Conservation (phyloP, 2,888 invertebrate species). For the Marronus borbonicus region DNA sequence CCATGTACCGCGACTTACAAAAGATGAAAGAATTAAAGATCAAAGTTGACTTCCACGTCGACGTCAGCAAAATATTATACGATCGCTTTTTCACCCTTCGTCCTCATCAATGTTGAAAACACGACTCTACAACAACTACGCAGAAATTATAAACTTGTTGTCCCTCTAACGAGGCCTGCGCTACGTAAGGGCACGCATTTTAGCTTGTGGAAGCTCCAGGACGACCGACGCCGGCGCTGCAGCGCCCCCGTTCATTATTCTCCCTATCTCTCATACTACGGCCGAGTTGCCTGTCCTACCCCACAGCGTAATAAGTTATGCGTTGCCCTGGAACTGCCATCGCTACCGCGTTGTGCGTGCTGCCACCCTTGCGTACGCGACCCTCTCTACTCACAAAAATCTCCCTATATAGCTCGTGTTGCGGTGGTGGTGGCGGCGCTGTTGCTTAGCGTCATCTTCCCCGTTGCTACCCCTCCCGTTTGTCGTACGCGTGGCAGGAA, state of each 20-base stretch:
- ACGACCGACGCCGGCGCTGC: slow-evolving; percentile 11
- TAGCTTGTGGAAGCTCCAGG: slow-evolving; percentile 32
- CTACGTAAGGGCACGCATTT: slow-evolving; percentile 28
- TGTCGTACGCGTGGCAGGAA: slow-evolving; percentile 7
- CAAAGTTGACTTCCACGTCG: slow-evolving; percentile 20
- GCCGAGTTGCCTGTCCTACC: slow-evolving; percentile 46
- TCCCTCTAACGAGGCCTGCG: slow-evolving; percentile 34
- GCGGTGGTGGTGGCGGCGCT: slow-evolving; percentile 14
- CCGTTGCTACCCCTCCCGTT: too few species aligned
- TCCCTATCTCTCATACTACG: slow-evolving; percentile 42
- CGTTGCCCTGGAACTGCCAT: slow-evolving; percentile 49
- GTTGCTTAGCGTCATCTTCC: neutral
- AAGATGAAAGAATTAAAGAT: slow-evolving; percentile 24
- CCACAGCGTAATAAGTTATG: slow-evolving; percentile 52
- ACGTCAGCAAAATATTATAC: slow-evolving; percentile 35
- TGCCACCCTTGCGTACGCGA: slow-evolving; percentile 36
- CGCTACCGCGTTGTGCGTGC: slow-evolving; percentile 39
- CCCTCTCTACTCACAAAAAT: slow-evolving; percentile 27
- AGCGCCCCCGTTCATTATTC: slow-evolving; percentile 47
- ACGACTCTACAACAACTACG: slow-evolving; percentile 8
- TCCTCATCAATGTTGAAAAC: slow-evolving; percentile 15
- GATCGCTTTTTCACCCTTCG: slow-evolving; percentile 11
- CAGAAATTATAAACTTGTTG: slow-evolving; percentile 40
- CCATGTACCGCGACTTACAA: neutral
- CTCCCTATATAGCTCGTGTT: slow-evolving; percentile 9